A percentile compares a stretch with the other conserved stretches of the same genome.
phyloP scores from a whole-genome alignment of 2,797 vertebrate species.

The Pangasius djambal region DNA sequence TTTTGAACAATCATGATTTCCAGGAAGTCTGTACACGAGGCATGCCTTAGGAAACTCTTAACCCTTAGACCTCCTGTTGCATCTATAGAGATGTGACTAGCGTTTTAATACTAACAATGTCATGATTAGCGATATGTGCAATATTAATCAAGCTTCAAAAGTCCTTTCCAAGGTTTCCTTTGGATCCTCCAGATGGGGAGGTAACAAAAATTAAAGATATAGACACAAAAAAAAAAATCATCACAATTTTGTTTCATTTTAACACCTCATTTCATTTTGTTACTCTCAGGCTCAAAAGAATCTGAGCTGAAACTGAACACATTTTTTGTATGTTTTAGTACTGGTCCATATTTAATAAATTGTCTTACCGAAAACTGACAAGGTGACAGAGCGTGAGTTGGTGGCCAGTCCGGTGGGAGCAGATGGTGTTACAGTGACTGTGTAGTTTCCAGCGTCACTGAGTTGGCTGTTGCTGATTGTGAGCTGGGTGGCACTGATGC shows the following conservation, averaged over 20 bases:
- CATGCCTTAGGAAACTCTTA: background rate
- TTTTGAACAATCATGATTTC: background rate
- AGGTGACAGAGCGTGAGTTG: conserved; percentile 66
- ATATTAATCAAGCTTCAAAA: background rate
- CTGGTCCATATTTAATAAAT: background rate
- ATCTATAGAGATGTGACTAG: background rate
- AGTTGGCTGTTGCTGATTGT: conserved; percentile 64
- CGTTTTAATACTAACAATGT: too few species aligned
- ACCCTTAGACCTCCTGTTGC: background rate
- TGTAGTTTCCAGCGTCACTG: conserved; percentile 71
- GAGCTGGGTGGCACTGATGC: conserved; percentile 69
- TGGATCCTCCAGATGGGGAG: background rate
- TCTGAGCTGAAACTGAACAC: background rate
- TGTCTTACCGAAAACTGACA: conserved; percentile 76
- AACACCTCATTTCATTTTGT: background rate
- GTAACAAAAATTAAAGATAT: background rate
- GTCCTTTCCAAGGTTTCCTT: background rate
- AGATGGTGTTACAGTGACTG: conserved; percentile 65
- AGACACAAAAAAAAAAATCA: background rate
- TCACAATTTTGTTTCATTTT: background rate
- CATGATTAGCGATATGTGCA: background rate
- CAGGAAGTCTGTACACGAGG: background rate
- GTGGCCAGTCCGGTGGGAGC: conserved; percentile 49
- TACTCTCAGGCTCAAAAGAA: background rate
- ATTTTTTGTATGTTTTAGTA: background rate